Evolutionary conservation across 2,888 invertebrate genomes (phyloP), one percentile per base, ranked within the genome.

Genomic region (Dryomyza anilis): DNA sequence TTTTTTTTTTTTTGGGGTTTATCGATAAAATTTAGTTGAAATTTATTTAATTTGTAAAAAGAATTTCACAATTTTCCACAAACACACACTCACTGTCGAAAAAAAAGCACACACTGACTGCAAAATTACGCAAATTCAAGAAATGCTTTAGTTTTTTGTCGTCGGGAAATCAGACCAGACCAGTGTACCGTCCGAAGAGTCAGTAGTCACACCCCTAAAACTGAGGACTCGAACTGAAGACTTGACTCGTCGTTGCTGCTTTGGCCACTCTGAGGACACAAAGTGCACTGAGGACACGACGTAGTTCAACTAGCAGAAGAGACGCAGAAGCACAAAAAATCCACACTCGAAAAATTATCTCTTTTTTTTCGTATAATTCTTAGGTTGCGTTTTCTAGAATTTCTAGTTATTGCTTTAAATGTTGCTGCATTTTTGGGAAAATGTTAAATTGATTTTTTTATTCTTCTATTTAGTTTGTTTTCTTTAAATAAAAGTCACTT

Each of bases 191-290:
- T n/a, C n/a, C n/a, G n/a, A n/a, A n/a, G n/a, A n/a, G n/a, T n/a
- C n/a, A 61, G 43, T 64, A 67, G 67, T 64, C 67, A 67, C 67
- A 67, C 65, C 67, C 67, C 65, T 65, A 58, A 64, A 64, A 64
- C 7, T 25, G 27, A 61, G 23, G 30, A 27, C 56, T 53, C 63
- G 39, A 57, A 57, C 57, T 36, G 48, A 53, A n/a, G n/a, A n/a
- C n/a, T n/a, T n/a, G n/a, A n/a, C n/a, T n/a, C n/a, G n/a, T n/a
- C n/a, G n/a, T n/a, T n/a, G n/a, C n/a, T n/a, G n/a, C n/a, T n/a
- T n/a, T n/a, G n/a, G n/a, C n/a, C n/a, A n/a, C n/a, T n/a, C n/a
- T n/a, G n/a, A n/a, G n/a, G n/a, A n/a, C n/a, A n/a, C n/a, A n/a
- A n/a, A n/a, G n/a, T n/a, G n/a, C n/a, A n/a, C n/a, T n/a, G n/a